Evolutionary conservation across 2,797 vertebrate genomes (phyloP).

Genomic region (Ctenochaetus hawaiiensis): DNA sequence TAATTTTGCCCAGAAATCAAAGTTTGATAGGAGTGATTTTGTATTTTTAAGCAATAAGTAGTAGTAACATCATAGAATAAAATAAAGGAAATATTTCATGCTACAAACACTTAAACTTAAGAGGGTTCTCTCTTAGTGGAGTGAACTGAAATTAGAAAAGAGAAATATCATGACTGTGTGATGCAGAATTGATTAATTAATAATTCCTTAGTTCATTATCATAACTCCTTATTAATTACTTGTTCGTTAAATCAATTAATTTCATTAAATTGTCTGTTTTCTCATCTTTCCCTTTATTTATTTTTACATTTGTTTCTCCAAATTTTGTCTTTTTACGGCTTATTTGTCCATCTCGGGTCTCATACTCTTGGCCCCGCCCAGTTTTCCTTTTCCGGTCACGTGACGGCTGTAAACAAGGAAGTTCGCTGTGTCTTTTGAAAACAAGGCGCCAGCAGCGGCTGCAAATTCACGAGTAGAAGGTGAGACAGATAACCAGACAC

Average conservation of each 20-base stretch:
- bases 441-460: conserved; percentile 38
- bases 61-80: too few species aligned
- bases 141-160: too few species aligned
- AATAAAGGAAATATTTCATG: too few species aligned
- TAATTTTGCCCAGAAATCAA: too few species aligned
- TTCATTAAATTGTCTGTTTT: neutral
- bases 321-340: neutral
- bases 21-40: too few species aligned
- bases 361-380: rapidly evolving
- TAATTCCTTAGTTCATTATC: too few species aligned
- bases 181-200: too few species aligned
- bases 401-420: conserved; percentile 57
- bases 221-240: neutral
- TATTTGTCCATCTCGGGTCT: conserved; percentile 16
- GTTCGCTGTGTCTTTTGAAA: conserved; percentile 47
- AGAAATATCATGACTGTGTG: too few species aligned
- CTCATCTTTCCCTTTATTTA: neutral
- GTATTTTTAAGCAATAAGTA: too few species aligned
- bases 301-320: neutral
- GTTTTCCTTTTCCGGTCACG: conserved; percentile 16
- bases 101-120: too few species aligned
- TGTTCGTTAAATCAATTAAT: neutral
- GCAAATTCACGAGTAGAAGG: neutral
- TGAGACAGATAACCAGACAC: neutral
- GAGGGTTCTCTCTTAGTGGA: too few species aligned